Percentiles rank a stretch among this genome's conserved stretches.
These are phyloP conservation scores for Syngnathus floridae DNA, from an alignment of 2,113 vertebrate species.

Conservation along the genomic window DNA sequence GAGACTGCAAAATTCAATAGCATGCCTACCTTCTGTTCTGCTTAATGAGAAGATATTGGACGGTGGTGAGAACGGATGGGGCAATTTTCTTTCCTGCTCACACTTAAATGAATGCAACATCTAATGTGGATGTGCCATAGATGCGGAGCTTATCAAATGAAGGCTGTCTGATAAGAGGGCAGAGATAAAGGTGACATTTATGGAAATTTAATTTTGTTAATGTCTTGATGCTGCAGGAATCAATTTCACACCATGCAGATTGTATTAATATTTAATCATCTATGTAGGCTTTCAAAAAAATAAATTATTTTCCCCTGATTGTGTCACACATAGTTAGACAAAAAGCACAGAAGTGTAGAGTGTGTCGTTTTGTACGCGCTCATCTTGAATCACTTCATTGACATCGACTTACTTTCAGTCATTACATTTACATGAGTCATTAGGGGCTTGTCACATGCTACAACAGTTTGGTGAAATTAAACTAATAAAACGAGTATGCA, in stretches of 20 bases:
- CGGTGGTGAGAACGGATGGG: background rate
- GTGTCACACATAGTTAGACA: background rate
- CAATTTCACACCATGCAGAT: slow-evolving; percentile 33
- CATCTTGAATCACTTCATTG: background rate
- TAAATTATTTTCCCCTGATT: slow-evolving; percentile 25
- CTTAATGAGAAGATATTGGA: slow-evolving; percentile 5
- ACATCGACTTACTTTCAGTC: slow-evolving; percentile 11
- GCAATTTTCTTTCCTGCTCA: background rate
- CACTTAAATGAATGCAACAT: slow-evolving; percentile 5
- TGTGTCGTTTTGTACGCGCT: background rate
- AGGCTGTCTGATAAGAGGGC: background rate
- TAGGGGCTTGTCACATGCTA: slow-evolving; percentile 32
- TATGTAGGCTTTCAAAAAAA: slow-evolving; percentile 20
- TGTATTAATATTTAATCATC: slow-evolving; percentile 37
- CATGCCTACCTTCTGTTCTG: slow-evolving; percentile 12
- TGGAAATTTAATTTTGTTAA: slow-evolving; percentile 5
- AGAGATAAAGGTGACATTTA: background rate
- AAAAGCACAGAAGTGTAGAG: background rate
- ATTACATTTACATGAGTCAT: slow-evolving; percentile 49
- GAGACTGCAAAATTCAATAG: slow-evolving; percentile 11
- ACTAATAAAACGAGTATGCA: slow-evolving; percentile 11
- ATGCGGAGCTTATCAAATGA: background rate
- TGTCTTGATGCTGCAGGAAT: slow-evolving; percentile 17
- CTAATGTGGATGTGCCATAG: background rate
- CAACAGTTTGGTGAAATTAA: slow-evolving; percentile 27